Percentiles rank a stretch among this genome's conserved stretches.
phyloP scores from a whole-genome alignment of 1,140 invertebrate species.

The Drosophila auraria region DNA sequence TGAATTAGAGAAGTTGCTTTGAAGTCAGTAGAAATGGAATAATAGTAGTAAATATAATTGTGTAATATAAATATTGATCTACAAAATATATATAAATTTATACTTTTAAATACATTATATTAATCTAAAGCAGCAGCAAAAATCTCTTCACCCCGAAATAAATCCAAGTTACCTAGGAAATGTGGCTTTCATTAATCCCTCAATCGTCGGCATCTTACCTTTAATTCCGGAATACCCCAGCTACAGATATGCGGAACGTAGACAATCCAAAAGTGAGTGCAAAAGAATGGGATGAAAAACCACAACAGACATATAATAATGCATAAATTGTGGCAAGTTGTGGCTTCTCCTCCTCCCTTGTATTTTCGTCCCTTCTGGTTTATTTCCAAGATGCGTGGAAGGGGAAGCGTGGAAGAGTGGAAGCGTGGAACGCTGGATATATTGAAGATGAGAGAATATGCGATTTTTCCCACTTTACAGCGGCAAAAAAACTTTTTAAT shows the following conservation, averaged over 20 bases:
- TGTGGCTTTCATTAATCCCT: neutral
- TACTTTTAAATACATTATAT: no score
- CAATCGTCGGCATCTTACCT: neutral
- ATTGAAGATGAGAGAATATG: constrained; percentile 47
- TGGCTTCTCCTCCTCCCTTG: neutral
- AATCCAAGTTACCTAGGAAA: neutral
- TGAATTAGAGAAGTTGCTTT: no score
- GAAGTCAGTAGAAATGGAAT: no score
- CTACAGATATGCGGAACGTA: neutral
- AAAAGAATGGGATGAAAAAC: constrained; percentile 19
- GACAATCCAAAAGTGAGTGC: constrained; percentile 27
- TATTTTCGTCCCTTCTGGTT: constrained; percentile 1
- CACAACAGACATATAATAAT: constrained; percentile 52
- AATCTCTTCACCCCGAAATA: neutral
- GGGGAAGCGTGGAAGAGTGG: neutral
- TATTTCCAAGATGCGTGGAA: constrained; percentile 18
- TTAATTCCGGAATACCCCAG: neutral
- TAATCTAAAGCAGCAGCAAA: no score
- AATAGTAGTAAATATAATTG: no score
- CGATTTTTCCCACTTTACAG: constrained; percentile 48
- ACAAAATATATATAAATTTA: no score
- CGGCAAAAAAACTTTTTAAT: constrained; percentile 43
- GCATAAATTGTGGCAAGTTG: constrained; percentile 62
- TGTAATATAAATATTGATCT: no score
- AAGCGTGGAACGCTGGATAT: constrained; percentile 4